These are phyloP conservation scores for Limenitis camilla DNA, from an alignment of 2,888 invertebrate species.

Conservation along the genomic window DNA sequence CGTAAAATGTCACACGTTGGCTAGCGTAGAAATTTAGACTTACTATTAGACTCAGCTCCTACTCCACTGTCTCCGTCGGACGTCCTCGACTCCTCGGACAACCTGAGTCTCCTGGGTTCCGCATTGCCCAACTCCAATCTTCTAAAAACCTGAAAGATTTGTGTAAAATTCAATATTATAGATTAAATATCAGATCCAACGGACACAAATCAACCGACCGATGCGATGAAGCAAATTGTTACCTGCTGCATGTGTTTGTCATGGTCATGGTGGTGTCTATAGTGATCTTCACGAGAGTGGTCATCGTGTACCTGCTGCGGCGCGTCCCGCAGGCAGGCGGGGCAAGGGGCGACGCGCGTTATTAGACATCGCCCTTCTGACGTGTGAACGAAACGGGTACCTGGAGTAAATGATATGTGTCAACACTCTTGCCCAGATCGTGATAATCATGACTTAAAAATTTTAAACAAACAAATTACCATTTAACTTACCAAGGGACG, in stretches of 20 bases:
- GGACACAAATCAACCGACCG: neutral
- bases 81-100: conserved; percentile 81
- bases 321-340: conserved; percentile 80
- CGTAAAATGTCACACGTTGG: too few species aligned
- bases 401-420: conserved; percentile 39
- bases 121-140: conserved; percentile 41
- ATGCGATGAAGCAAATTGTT: conserved; percentile 9
- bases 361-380: conserved; percentile 96
- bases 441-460: neutral
- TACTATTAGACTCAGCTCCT: conserved; percentile 81
- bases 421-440: neutral
- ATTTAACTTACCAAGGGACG: conserved; percentile 83
- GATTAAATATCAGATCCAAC: neutral
- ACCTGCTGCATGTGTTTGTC: conserved; percentile 34
- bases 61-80: conserved; percentile 93
- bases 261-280: conserved; percentile 25
- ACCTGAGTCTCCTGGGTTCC: conserved; percentile 50
- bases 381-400: conserved; percentile 97
- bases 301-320: conserved; percentile 24
- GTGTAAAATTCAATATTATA: too few species aligned
- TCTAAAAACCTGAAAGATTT: conserved; percentile 39
- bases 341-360: conserved; percentile 94
- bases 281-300: conserved; percentile 20
- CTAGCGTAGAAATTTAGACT: too few species aligned
- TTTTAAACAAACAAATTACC: neutral